Evolutionary conservation across 2,113 vertebrate genomes (phyloP).

Genomic region (Miniopterus natalensis): DNA sequence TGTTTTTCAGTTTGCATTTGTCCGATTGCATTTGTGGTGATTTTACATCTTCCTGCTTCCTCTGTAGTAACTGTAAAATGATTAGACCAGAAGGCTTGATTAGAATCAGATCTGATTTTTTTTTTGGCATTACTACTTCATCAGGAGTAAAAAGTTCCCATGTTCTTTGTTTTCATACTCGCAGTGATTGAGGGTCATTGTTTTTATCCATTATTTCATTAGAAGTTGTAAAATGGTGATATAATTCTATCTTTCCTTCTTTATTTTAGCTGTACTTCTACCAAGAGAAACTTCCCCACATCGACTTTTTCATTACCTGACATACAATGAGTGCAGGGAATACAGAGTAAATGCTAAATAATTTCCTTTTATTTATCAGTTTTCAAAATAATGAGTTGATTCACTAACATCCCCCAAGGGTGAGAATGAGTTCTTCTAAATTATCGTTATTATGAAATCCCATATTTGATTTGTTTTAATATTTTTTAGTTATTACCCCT

Average conservation of each 20-base stretch:
- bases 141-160: background rate
- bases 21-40: background rate
- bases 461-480: background rate
- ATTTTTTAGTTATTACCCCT: background rate
- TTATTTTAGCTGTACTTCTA: background rate
- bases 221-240: background rate
- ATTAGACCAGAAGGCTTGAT: background rate
- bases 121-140: background rate
- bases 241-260: background rate
- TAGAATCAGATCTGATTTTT: background rate
- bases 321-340: background rate
- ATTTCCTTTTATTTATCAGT: background rate
- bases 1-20: background rate
- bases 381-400: constrained; percentile 9
- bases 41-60: background rate
- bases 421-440: background rate
- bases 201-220: background rate
- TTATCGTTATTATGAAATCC: background rate
- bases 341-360: background rate
- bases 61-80: background rate
- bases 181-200: background rate
- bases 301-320: background rate
- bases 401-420: background rate
- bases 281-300: background rate
- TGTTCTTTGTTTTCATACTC: constrained; percentile 13